phyloP scores from a whole-genome alignment of 2,797 vertebrate species.

The Geotrypetes seraphini region DNA sequence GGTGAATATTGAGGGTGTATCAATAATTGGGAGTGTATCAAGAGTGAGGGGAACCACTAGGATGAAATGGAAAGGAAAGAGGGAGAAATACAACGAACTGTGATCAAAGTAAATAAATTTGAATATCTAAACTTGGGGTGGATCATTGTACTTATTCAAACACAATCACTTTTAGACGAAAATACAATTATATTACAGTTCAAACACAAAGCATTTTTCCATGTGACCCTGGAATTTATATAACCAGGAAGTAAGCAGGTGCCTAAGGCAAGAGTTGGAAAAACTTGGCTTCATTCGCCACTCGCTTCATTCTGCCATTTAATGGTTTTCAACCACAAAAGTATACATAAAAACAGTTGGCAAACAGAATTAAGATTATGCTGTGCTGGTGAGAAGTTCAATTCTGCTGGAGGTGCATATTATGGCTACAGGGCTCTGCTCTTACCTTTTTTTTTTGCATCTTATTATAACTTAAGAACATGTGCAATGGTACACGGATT shows the following conservation, averaged over 20 bases:
- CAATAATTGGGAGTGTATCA: conserved; percentile 60
- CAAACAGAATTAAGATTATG: conserved; percentile 28
- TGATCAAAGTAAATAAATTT: conserved; percentile 27
- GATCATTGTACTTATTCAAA: conserved; percentile 17
- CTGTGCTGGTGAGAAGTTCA: conserved; percentile 44
- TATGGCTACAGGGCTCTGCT: neutral
- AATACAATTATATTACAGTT: conserved; percentile 36
- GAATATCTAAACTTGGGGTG: conserved; percentile 19
- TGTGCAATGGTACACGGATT: conserved; percentile 24
- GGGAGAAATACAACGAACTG: conserved; percentile 38
- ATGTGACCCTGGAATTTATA: conserved; percentile 18
- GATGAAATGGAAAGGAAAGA: conserved; percentile 20
- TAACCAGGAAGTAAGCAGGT: conserved; percentile 31
- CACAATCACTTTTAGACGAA: conserved; percentile 35
- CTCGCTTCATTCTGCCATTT: conserved; percentile 16
- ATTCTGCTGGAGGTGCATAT: conserved; percentile 3
- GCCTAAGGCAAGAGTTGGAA: conserved; percentile 9
- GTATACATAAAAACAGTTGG: conserved; percentile 27
- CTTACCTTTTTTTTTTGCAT: conserved; percentile 23
- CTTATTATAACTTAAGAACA: conserved; percentile 20
- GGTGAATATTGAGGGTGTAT: no score
- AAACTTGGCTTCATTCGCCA: conserved; percentile 8
- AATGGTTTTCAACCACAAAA: conserved; percentile 30
- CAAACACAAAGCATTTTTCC: neutral
- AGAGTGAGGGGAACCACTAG: conserved; percentile 47